phyloP scores from a whole-genome alignment of 2,113 vertebrate genomes.

The Sprattus sprattus region DNA sequence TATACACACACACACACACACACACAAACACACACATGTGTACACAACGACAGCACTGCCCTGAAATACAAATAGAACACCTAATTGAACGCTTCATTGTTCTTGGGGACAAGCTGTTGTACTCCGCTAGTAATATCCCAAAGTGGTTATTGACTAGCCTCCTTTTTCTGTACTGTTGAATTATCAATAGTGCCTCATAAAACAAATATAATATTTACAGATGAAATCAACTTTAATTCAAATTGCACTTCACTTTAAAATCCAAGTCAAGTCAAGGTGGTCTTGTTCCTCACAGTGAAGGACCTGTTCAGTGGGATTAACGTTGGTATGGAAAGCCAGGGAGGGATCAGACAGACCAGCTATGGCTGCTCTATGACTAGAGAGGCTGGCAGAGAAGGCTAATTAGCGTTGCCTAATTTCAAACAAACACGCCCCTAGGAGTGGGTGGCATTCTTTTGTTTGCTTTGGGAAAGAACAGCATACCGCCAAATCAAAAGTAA shows the following conservation, averaged over 20 bases:
- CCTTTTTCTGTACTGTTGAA: background rate
- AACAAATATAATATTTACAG: background rate
- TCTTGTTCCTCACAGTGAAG: background rate
- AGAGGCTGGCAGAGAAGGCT: slow-evolving; percentile 58
- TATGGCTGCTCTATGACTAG: slow-evolving; percentile 4
- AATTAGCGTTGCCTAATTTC: slow-evolving; percentile 64
- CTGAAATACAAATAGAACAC: background rate
- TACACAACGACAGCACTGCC: background rate
- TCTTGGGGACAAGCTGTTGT: background rate
- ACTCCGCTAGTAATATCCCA: background rate
- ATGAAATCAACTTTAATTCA: background rate
- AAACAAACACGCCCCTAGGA: slow-evolving; percentile 61
- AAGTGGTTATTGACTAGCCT: background rate
- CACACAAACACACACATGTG: background rate
- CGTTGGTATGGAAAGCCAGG: background rate
- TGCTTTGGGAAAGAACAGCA: slow-evolving; percentile 61
- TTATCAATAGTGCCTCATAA: background rate
- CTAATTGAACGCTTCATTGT: background rate
- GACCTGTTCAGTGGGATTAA: background rate
- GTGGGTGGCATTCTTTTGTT: slow-evolving; percentile 61
- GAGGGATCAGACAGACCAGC: slow-evolving; percentile 9
- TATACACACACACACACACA: background rate
- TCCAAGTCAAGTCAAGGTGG: background rate
- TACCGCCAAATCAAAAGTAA: slow-evolving; percentile 45
- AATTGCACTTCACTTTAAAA: background rate